phyloP scores from a whole-genome alignment of 1,140 invertebrate genomes.

The Brachionus sp. region DNA sequence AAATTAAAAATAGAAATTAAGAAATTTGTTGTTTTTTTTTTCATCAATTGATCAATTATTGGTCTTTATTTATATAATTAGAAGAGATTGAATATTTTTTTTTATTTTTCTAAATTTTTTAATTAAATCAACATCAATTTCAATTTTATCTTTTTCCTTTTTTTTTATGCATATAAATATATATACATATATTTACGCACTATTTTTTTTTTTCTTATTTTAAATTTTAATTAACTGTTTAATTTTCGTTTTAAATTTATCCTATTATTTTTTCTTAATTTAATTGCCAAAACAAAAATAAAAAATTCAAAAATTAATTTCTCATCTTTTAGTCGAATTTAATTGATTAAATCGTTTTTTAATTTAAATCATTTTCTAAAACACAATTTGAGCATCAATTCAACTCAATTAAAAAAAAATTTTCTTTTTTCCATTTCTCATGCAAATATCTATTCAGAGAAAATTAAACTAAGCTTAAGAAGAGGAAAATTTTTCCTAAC shows the following conservation, averaged over 20 bases:
- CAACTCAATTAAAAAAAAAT: background rate
- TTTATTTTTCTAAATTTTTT: background rate
- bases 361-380: background rate
- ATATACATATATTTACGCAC: background rate
- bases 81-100: background rate
- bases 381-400: background rate
- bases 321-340: background rate
- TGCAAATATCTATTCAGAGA: background rate
- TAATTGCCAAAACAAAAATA: slow-evolving; percentile 7
- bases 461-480: too few relatives aligned
- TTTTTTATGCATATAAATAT: background rate
- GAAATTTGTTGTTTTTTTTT: background rate
- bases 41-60: background rate
- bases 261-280: background rate
- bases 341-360: background rate
- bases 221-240: background rate
- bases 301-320: slow-evolving; percentile 1
- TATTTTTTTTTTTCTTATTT: background rate
- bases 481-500: too few relatives aligned
- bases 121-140: background rate
- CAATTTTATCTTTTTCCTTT: background rate
- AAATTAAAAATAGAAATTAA: background rate
- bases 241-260: background rate
- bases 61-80: background rate
- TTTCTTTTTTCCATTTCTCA: background rate